Evolutionary conservation across 92 coral and sea anemone genomes (phyloP).

Genomic region (Blastomussa wellsi): DNA sequence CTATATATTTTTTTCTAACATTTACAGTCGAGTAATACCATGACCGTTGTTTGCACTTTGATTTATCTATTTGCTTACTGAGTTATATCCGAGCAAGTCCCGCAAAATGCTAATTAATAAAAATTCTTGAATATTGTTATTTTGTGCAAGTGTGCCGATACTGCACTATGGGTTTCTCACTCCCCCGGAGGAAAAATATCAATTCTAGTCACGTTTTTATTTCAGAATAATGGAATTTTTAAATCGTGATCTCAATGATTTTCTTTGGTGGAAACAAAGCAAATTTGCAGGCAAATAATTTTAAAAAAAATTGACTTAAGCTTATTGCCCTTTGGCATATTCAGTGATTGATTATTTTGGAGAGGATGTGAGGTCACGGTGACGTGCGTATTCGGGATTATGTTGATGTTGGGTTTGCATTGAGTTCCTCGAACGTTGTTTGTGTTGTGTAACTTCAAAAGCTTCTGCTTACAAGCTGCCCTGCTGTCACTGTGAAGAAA

Average conservation of each 20-base stretch:
- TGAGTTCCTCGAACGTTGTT: neutral
- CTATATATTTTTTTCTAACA: neutral
- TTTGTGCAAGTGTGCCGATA: no score
- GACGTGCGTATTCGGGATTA: conserved; percentile 14
- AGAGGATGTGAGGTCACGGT: conserved; percentile 47
- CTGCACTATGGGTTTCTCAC: neutral
- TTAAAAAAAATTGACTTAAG: neutral
- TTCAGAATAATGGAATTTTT: neutral
- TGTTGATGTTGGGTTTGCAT: conserved; percentile 17
- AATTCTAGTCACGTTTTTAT: neutral
- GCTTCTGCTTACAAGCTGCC: neutral
- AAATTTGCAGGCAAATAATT: neutral
- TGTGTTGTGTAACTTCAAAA: neutral
- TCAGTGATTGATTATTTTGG: conserved; percentile 3
- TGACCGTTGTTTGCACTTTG: neutral
- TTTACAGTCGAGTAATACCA: neutral
- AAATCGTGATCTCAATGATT: neutral
- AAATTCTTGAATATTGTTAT: conserved; percentile 13
- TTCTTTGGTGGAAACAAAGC: neutral
- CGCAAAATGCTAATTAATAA: conserved; percentile 1
- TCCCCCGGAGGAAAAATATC: neutral
- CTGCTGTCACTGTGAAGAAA: neutral
- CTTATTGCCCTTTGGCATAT: neutral
- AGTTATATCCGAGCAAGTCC: neutral
- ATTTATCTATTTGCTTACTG: neutral